phyloP scores from a whole-genome alignment of 1,140 invertebrate species.

The Cydia fagiglandana region DNA sequence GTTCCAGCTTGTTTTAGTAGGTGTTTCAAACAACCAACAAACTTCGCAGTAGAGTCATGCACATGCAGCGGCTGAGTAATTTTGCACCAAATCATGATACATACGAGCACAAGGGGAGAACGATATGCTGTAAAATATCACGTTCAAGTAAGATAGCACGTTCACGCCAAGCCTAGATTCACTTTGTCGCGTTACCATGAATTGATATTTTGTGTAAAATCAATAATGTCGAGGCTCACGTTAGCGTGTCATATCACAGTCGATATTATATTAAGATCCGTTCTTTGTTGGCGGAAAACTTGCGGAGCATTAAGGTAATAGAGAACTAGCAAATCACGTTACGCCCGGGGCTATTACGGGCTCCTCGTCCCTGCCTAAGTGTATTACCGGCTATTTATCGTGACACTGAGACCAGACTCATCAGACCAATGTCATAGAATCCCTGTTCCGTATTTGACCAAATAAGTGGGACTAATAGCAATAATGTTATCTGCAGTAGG shows the following conservation, averaged over 20 bases:
- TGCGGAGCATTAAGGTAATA: conserved; percentile 64
- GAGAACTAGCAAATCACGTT: conserved; percentile 63
- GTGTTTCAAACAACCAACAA: conserved; percentile 26
- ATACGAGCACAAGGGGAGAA: conserved; percentile 3
- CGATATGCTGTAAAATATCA: conserved; percentile 22
- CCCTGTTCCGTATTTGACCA: not conserved
- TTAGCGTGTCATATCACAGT: conserved; percentile 40
- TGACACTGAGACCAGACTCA: conserved; percentile 56
- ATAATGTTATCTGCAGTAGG: not conserved
- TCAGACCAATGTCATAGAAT: conserved; percentile 48
- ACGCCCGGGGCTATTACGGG: conserved; percentile 60
- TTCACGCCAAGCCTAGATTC: conserved; percentile 43
- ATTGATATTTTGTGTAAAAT: conserved; percentile 18
- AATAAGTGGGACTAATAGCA: conserved; percentile 22
- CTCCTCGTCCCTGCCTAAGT: conserved; percentile 56
- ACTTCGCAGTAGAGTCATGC: conserved; percentile 20
- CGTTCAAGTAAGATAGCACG: conserved; percentile 11
- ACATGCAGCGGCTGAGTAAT: conserved; percentile 25
- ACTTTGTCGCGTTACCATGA: conserved; percentile 38
- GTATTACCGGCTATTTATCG: conserved; percentile 68
- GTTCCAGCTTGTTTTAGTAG: conserved; percentile 30
- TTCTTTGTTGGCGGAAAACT: conserved; percentile 60
- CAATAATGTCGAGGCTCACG: conserved; percentile 14
- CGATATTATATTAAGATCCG: conserved; percentile 61
- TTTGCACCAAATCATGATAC: conserved; percentile 21